Evolutionary conservation across 2,888 invertebrate species (phyloP), one percentile per base, ranked within the genome.

Genomic region (Baronia brevicornis): DNA sequence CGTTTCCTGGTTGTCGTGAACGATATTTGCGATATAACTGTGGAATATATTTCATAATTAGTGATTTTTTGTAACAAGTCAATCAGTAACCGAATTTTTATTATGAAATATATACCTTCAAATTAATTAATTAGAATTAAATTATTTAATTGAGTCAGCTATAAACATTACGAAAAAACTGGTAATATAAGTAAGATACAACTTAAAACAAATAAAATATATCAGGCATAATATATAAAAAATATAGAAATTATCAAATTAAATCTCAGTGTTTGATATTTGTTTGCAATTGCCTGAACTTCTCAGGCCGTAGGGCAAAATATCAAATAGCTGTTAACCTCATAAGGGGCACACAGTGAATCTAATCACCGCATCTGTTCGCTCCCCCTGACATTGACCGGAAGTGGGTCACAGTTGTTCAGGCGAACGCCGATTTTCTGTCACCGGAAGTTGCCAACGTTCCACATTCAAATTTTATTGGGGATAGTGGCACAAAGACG

Each of bases 281-380:
- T n/a, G n/a, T n/a, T n/a, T 4, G 14, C 14, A 21, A 25, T 25
- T 18, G 13, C n/a, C n/a, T 18, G 14, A 19, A 13, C 15, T 24
- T 17, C 20, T 25, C 18, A 26, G 35, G 26, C 21, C 35, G n/a
- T n/a, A n/a, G 50, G 51, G 46, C 47, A 47, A 51, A 51, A 53
- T 48, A 65, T 67, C 62, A 70, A 72, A 67, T 56, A 59, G 54
- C 68, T 54, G 64, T 73, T 73, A 73, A 72, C 70, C 68, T 60
- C 55, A 33, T 27, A 48, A 48, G 57, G 58, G 64, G 64, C 54
- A 60, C 47, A 57, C 59, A 58, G 65, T 71, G 78, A 61, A 74
- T 79, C 79, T 80, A 79, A 80, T 79, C 77, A 70, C 59, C 63
- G 69, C 80, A 79, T 80, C 80, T 80, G 80, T 73, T 71, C 63